Evolutionary conservation across 2,888 invertebrate species (phyloP), one percentile per base, ranked within the genome.

Genomic region (Pollenia griseotomentosa): DNA sequence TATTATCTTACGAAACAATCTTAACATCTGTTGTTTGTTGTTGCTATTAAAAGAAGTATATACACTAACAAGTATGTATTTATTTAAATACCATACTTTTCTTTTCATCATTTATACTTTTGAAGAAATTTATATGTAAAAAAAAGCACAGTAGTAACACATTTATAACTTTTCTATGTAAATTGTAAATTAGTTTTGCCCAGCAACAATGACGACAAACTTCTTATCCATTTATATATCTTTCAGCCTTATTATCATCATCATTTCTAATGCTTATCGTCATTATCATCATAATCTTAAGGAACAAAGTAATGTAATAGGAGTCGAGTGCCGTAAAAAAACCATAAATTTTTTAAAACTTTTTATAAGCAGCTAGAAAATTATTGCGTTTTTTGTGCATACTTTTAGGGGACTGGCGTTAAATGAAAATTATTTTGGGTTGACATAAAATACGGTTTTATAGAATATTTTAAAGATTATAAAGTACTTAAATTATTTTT

Each of bases 211-310:
- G 14, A 4, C 19, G 48, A 46, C 8, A n/a, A 53, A 80, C 33
- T 80, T 80, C 19, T 79, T 65, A 80, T 75, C 57, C 51, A n/a
- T 71, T 70, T 79, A 75, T 75, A 51, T 66, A 83, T 79, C 57
- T 86, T 79, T 70, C 78, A 66, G 57, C 46, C 46, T 59, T 68
- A 40, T 16, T 78, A 11, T 57, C 59, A 68, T 59, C 48, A 68
- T 68, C 19, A 16, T 48, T 66, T 2, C 10, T 51, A 40, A 19
- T 9, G 16, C 59, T 70, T 68, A 59, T 75, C 59, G 33, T 66
- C 61, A 68, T 74, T 74, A 74, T 79, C 66, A 19, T 79, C 57
- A 66, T 19, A 55, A 57, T 46, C 66, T 77, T 0, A n/a, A 65
- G 53, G 44, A 51, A 63, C 19, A 75, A 51, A 44, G 19, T 42